A percentile compares a stretch with the other conserved stretches of the same genome.
These are phyloP conservation scores for Zygothrica quintamaculata DNA, from an alignment of 2,888 invertebrate species.

Conservation along the genomic window DNA sequence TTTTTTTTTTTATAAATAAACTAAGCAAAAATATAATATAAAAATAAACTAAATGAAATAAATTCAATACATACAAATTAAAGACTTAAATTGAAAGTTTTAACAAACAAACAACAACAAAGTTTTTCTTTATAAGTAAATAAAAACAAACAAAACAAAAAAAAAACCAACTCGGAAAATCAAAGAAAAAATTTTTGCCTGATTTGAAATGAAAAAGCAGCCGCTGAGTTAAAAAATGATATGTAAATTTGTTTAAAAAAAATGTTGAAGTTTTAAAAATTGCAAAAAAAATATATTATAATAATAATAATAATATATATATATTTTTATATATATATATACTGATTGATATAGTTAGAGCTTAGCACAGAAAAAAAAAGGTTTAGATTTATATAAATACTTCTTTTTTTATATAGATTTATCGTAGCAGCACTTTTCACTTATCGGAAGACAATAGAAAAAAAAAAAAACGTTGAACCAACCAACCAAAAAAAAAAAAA, in stretches of 20 bases:
- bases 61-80: no score
- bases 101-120: constrained; percentile 46
- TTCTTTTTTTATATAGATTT: background rate
- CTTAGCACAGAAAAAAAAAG: no score
- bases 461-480: constrained; percentile 20
- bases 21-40: constrained; percentile 3
- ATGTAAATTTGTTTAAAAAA: no score
- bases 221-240: background rate
- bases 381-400: no score
- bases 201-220: constrained; percentile 17
- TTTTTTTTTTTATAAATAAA: no score
- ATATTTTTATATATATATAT: no score
- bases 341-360: no score
- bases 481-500: background rate
- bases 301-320: no score
- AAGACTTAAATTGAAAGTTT: constrained; percentile 31
- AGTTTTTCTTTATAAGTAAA: constrained; percentile 24
- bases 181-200: constrained; percentile 8
- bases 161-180: background rate
- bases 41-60: constrained; percentile 47
- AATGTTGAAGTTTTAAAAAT: no score
- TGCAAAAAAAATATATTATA: no score
- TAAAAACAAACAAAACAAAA: background rate
- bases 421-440: constrained; percentile 38
- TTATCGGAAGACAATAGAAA: constrained; percentile 22